phyloP scores from a whole-genome alignment of 2,888 invertebrate species.

The Noctua janthe region DNA sequence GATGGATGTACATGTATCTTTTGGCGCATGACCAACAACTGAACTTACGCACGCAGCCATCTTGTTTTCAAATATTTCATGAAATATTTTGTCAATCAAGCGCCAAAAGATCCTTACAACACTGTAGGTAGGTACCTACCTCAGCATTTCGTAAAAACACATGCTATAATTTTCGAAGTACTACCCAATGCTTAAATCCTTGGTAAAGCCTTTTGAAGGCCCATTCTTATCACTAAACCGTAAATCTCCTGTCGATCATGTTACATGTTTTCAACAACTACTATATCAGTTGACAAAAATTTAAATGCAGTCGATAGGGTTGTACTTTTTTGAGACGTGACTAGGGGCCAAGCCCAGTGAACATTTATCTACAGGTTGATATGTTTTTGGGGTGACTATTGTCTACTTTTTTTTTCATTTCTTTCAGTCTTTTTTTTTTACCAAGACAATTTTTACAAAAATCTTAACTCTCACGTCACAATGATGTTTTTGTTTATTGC shows the following conservation, averaged over 20 bases:
- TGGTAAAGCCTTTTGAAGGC: neutral
- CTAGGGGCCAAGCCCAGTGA: neutral
- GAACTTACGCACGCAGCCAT: neutral
- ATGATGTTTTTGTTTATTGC: neutral
- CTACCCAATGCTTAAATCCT: neutral
- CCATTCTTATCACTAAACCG: slow-evolving; percentile 1
- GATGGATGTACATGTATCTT: neutral
- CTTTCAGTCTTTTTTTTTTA: neutral
- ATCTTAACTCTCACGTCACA: neutral
- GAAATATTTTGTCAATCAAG: neutral
- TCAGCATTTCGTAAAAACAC: neutral
- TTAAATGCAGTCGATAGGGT: no score
- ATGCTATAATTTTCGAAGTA: neutral
- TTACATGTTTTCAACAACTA: neutral
- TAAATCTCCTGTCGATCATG: slow-evolving; percentile 12
- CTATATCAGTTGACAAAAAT: neutral
- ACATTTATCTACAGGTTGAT: neutral
- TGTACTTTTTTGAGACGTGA: neutral
- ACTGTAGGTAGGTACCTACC: neutral
- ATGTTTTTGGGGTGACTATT: neutral
- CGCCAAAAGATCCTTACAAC: neutral
- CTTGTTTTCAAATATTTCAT: neutral
- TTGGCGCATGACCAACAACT: neutral
- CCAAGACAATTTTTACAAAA: no score
- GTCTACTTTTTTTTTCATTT: neutral